Conservation (phyloP, 2,797 vertebrate species). For the Bradypodion pumilum region DNA sequence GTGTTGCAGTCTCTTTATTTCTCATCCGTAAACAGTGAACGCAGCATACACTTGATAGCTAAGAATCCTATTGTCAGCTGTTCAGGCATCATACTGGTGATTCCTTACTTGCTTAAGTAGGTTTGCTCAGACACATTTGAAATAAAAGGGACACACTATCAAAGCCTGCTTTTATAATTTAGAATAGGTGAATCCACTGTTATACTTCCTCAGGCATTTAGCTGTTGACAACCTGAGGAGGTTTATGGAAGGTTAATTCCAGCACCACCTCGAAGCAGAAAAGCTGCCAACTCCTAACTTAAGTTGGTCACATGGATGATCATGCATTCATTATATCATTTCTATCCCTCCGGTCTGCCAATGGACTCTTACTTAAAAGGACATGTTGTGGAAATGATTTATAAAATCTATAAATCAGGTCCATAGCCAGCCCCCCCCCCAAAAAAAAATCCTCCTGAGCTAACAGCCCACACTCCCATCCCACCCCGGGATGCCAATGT, state of each 20-base stretch:
- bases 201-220: not conserved
- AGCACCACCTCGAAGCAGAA: not conserved
- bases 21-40: not conserved
- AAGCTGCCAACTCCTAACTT: not conserved
- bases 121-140: not conserved
- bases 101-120: not conserved
- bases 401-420: too few species aligned
- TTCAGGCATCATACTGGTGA: not conserved
- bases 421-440: too few species aligned
- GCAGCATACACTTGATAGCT: not conserved
- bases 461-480: too few species aligned
- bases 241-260: not conserved
- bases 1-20: not conserved
- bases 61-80: not conserved
- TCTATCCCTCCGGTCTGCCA: too few species aligned
- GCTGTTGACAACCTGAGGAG: not conserved
- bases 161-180: not conserved
- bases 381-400: too few species aligned
- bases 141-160: not conserved
- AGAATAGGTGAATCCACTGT: not conserved
- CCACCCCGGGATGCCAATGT: too few species aligned
- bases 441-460: too few species aligned
- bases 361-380: too few species aligned
- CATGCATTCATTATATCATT: not conserved
- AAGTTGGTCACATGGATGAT: not conserved